phyloP scores from a whole-genome alignment of 2,797 vertebrate genomes.

The Meriones psammophilus region DNA sequence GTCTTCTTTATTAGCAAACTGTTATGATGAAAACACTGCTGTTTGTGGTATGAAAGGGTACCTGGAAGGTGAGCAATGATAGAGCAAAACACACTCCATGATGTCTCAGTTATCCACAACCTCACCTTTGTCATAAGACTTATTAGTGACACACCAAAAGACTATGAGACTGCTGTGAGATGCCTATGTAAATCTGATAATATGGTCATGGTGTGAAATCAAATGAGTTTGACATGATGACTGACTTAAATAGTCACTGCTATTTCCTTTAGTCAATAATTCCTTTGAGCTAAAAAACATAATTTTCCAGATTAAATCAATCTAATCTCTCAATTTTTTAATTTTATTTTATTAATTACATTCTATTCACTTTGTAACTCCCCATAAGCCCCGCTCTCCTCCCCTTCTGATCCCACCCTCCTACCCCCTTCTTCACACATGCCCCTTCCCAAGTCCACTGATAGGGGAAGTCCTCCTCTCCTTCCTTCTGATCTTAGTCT shows the following conservation, averaged over 20 bases:
- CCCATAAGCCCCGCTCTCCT: too few species aligned
- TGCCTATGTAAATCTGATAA: not conserved
- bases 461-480: too few species aligned
- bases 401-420: too few species aligned
- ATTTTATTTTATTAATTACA: too few species aligned
- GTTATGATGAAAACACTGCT: conserved; percentile 39
- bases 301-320: conserved; percentile 21
- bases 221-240: not conserved
- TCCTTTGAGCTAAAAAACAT: not conserved
- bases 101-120: not conserved
- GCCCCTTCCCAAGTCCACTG: too few species aligned
- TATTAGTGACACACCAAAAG: not conserved
- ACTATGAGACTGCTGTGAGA: not conserved
- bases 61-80: not conserved
- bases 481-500: too few species aligned
- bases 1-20: conserved; percentile 32
- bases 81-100: conserved; percentile 5
- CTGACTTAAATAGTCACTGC: not conserved
- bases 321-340: not conserved
- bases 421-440: too few species aligned
- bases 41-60: not conserved
- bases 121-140: conserved; percentile 3
- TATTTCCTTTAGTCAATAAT: conserved; percentile 35
- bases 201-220: not conserved
- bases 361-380: too few species aligned